phyloP scores from a whole-genome alignment of 2,888 invertebrate species.

The Drosophila flavopinicola region DNA sequence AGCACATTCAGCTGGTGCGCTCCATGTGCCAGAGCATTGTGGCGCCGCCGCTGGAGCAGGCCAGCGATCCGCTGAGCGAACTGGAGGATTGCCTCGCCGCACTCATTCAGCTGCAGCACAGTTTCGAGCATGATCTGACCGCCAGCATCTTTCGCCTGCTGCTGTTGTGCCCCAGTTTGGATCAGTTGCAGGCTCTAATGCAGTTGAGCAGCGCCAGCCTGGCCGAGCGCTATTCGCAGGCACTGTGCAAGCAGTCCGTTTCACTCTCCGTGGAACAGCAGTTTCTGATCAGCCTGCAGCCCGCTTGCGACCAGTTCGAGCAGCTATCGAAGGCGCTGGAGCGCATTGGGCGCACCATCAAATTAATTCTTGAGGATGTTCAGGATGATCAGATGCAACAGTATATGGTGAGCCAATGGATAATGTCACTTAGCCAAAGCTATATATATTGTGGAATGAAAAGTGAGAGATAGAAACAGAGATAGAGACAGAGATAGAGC shows the following conservation, averaged over 20 bases:
- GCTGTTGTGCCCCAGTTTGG: constrained; percentile 41
- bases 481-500: too few species aligned
- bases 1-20: constrained; percentile 64
- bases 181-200: constrained; percentile 37
- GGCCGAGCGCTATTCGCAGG: constrained; percentile 26
- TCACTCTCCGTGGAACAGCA: too few species aligned
- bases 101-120: constrained; percentile 40
- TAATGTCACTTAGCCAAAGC: too few species aligned
- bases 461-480: too few species aligned
- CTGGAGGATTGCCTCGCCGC: constrained; percentile 38
- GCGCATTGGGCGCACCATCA: constrained; percentile 33
- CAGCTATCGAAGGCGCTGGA: constrained; percentile 26
- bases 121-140: constrained; percentile 54
- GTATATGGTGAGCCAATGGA: constrained; percentile 35
- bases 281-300: too few species aligned
- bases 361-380: constrained; percentile 51
- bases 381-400: constrained; percentile 34
- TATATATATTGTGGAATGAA: too few species aligned
- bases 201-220: constrained; percentile 25
- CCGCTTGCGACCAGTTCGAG: constrained; percentile 50
- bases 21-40: constrained; percentile 52
- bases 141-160: constrained; percentile 48
- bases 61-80: constrained; percentile 33
- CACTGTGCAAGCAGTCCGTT: not conserved
- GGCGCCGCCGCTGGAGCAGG: constrained; percentile 14